These are phyloP conservation scores for Lepilemur septentrionalis DNA, from an alignment of 2,797 vertebrate species.

Conservation along the genomic window DNA sequence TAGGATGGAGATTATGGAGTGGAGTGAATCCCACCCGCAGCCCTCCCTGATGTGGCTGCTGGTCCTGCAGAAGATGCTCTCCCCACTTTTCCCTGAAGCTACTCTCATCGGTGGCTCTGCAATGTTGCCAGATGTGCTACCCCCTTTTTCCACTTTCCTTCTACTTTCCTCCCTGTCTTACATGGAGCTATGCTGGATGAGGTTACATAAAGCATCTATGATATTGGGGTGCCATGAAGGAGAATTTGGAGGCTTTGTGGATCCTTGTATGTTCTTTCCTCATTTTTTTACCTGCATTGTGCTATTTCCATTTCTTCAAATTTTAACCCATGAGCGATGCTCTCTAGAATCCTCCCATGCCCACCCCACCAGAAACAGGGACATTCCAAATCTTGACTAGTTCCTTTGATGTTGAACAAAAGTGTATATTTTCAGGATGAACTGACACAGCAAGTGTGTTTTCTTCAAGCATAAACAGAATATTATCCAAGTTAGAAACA, in stretches of 20 bases:
- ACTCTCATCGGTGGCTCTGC: background rate
- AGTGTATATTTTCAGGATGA: background rate
- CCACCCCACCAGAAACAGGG: background rate
- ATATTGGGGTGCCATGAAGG: background rate
- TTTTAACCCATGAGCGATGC: background rate
- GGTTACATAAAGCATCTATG: background rate
- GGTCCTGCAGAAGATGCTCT: background rate
- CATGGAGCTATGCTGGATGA: background rate
- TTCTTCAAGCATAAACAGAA: background rate
- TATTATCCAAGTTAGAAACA: background rate
- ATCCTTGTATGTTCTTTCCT: background rate
- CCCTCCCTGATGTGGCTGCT: background rate
- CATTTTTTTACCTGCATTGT: background rate
- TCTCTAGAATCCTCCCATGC: background rate
- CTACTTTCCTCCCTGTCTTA: background rate
- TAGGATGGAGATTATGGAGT: background rate
- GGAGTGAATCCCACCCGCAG: background rate
- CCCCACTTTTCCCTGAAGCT: background rate
- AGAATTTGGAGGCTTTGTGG: background rate
- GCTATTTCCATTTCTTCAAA: background rate
- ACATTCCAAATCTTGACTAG: background rate
- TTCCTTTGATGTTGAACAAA: constrained; percentile 8
- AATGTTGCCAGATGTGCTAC: background rate
- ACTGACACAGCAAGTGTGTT: background rate
- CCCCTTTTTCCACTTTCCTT: background rate